These are phyloP conservation scores for Chaenocephalus aceratus DNA, from an alignment of 2,113 vertebrate genomes.

Conservation along the genomic window DNA sequence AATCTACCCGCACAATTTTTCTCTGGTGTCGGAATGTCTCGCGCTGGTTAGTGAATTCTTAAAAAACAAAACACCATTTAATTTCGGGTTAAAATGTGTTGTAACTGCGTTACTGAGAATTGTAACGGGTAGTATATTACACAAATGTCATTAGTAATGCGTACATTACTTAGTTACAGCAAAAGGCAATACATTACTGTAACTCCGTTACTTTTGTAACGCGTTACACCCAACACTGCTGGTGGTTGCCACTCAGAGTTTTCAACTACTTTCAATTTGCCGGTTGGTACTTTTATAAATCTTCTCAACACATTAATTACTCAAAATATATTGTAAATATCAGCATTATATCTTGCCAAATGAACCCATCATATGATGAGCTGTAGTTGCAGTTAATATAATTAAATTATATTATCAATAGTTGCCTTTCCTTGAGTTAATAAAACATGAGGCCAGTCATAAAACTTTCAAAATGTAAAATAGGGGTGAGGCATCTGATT, in stretches of 20 bases:
- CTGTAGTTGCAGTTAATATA: neutral
- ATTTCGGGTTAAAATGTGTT: too few species aligned
- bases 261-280: neutral
- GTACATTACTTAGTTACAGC: too few species aligned
- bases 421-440: constrained; percentile 1
- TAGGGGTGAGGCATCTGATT: neutral
- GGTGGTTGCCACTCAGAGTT: neutral
- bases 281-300: neutral
- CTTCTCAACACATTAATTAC: neutral
- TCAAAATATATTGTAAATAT: neutral
- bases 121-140: too few species aligned
- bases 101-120: too few species aligned
- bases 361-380: neutral
- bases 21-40: too few species aligned
- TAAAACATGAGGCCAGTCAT: constrained; percentile 5
- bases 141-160: too few species aligned
- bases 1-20: too few species aligned
- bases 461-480: constrained; percentile 15
- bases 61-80: too few species aligned
- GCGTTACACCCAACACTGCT: too few species aligned
- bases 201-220: too few species aligned
- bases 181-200: too few species aligned
- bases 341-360: neutral
- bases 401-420: neutral
- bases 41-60: too few species aligned